A percentile compares a stretch with the other conserved stretches of the same genome.
Evolutionary conservation across 2,888 invertebrate genomes (phyloP).

Genomic region (Elysia crispata): DNA sequence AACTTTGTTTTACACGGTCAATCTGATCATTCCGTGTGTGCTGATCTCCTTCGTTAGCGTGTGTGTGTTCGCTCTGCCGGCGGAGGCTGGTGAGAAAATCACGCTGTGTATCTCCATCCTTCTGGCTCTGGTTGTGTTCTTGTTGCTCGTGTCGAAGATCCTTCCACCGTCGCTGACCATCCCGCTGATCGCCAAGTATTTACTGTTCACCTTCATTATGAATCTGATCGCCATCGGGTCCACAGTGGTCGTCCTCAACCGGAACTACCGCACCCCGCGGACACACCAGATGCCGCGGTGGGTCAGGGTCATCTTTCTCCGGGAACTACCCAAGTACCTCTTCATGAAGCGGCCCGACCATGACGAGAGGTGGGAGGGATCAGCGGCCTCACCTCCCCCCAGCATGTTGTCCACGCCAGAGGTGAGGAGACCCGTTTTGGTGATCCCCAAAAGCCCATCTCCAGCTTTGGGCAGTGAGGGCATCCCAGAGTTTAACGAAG

Average conservation of each 20-base stretch:
- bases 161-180: slow-evolving; percentile 98
- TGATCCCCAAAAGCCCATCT: too few species aligned
- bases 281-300: slow-evolving; percentile 99
- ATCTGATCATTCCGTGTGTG: slow-evolving; percentile 98
- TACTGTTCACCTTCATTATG: slow-evolving; percentile 99
- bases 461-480: slow-evolving; percentile 48
- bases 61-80: slow-evolving; percentile 98
- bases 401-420: too few species aligned
- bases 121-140: slow-evolving; percentile 99
- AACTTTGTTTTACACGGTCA: slow-evolving; percentile 99
- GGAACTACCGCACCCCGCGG: slow-evolving; percentile 96
- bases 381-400: slow-evolving; percentile 57
- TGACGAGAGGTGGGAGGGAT: slow-evolving; percentile 77
- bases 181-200: slow-evolving; percentile 98
- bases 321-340: slow-evolving; percentile 93
- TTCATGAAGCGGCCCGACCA: slow-evolving; percentile 94
- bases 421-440: too few species aligned
- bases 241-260: slow-evolving; percentile 99
- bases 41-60: slow-evolving; percentile 99
- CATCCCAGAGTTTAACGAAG: slow-evolving; percentile 86
- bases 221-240: slow-evolving; percentile 99
- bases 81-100: slow-evolving; percentile 97
- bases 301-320: slow-evolving; percentile 95
- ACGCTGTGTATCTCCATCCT: slow-evolving; percentile 95
- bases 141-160: slow-evolving; percentile 98